phyloP scores from a whole-genome alignment of 2,113 vertebrate species.

The Phyllopteryx taeniolatus region DNA sequence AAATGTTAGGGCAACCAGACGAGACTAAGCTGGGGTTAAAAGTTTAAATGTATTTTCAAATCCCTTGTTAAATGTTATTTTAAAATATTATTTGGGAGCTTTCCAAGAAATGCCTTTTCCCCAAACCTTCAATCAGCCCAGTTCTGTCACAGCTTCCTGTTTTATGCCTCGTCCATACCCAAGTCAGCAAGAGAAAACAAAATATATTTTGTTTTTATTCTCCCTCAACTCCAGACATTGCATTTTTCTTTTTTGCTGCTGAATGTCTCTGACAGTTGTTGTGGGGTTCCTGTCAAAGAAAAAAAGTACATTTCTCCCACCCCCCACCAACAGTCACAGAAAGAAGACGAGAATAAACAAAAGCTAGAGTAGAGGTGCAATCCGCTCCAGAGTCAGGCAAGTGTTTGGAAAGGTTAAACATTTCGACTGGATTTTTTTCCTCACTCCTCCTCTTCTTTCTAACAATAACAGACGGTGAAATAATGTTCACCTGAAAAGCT shows the following conservation, averaged over 20 bases:
- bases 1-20: neutral
- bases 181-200: conserved; percentile 57
- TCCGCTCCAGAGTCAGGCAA: conserved; percentile 39
- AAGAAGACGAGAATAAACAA: conserved; percentile 58
- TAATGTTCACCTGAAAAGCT: conserved; percentile 54
- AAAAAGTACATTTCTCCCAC: conserved; percentile 42
- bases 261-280: conserved; percentile 64
- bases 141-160: conserved; percentile 59
- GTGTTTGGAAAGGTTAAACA: conserved; percentile 48
- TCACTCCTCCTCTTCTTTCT: conserved; percentile 25
- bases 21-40: neutral
- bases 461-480: conserved; percentile 60
- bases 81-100: conserved; percentile 31
- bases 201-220: conserved; percentile 20
- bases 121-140: conserved; percentile 64
- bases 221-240: conserved; percentile 38
- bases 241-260: conserved; percentile 55
- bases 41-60: neutral
- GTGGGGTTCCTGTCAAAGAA: conserved; percentile 57
- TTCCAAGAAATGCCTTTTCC: conserved; percentile 53
- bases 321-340: conserved; percentile 45
- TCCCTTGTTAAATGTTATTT: neutral
- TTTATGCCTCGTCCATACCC: conserved; percentile 48
- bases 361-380: conserved; percentile 24
- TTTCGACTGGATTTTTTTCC: conserved; percentile 24